Percentiles rank a stretch among this genome's conserved stretches.
These are phyloP conservation scores for Crepidodera aurea DNA, from an alignment of 2,888 invertebrate species.

Conservation along the genomic window DNA sequence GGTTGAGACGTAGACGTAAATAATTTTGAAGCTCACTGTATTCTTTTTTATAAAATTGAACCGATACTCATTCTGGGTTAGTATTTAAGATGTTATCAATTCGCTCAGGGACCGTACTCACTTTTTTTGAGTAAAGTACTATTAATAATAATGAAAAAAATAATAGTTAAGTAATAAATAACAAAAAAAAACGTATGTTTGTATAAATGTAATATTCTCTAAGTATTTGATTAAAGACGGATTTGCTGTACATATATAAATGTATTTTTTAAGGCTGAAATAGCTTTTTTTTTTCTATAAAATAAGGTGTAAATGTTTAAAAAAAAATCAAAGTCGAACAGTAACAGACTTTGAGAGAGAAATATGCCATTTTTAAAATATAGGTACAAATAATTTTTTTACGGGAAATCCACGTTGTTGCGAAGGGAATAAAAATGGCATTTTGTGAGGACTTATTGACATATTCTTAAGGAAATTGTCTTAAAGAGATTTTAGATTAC, in stretches of 20 bases:
- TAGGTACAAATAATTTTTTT: no score
- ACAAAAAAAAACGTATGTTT: conserved; percentile 32
- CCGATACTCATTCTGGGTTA: conserved; percentile 39
- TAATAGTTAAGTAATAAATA: conserved; percentile 32
- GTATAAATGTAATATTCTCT: conserved; percentile 48
- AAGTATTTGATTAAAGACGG: conserved; percentile 37
- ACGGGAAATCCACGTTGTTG: no score
- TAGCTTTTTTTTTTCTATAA: conserved; percentile 49
- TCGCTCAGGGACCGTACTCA: conserved; percentile 52
- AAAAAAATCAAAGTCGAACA: conserved; percentile 17
- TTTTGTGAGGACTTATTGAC: no score
- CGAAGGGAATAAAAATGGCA: no score
- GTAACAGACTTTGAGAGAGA: conserved; percentile 14
- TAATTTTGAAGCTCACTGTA: conserved; percentile 1
- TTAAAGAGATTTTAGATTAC: not conserved
- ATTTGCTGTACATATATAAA: conserved; percentile 40
- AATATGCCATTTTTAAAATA: no score
- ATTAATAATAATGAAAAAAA: conserved; percentile 31
- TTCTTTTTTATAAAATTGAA: conserved; percentile 19
- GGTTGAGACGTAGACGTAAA: no score
- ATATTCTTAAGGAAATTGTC: no score
- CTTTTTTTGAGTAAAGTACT: conserved; percentile 40
- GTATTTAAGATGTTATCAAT: conserved; percentile 47
- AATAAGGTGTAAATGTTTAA: conserved; percentile 42
- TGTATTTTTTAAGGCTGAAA: conserved; percentile 49